These are phyloP conservation scores for Labroides dimidiatus DNA, from an alignment of 2,797 vertebrate genomes.

Conservation along the genomic window DNA sequence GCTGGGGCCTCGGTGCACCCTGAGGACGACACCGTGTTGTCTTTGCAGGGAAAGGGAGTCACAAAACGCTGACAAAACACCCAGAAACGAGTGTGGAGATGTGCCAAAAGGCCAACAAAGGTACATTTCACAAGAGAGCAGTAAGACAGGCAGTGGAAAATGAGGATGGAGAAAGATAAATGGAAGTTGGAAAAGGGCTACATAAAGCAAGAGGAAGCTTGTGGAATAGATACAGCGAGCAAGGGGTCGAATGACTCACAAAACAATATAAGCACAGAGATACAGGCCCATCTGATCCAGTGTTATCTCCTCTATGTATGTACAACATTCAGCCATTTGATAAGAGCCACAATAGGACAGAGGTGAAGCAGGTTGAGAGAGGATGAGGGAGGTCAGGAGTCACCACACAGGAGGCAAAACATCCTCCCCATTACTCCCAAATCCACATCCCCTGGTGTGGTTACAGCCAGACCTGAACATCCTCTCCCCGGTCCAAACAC, in stretches of 20 bases:
- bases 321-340: constrained; percentile 56
- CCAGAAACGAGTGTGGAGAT: constrained; percentile 27
- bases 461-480: constrained; percentile 69
- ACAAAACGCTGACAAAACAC: constrained; percentile 67
- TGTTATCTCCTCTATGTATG: constrained; percentile 58
- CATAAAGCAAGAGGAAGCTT: background rate
- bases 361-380: constrained; percentile 70
- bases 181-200: background rate
- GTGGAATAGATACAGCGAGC: background rate
- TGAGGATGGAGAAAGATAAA: background rate
- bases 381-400: constrained; percentile 81
- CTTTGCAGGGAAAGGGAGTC: constrained; percentile 74
- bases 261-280: constrained; percentile 26
- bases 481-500: constrained; percentile 74
- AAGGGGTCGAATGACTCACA: constrained; percentile 14
- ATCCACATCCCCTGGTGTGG: constrained; percentile 66
- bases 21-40: constrained; percentile 75
- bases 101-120: constrained; percentile 4
- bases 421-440: constrained; percentile 74
- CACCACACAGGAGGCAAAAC: constrained; percentile 83
- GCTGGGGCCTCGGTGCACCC: constrained; percentile 63
- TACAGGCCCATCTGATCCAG: constrained; percentile 20
- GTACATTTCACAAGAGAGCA: constrained; percentile 1
- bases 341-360: constrained; percentile 70
- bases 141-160: constrained; percentile 9